These are phyloP conservation scores for Matsumyia berberina DNA, from an alignment of 2,888 invertebrate species.

Conservation along the genomic window DNA sequence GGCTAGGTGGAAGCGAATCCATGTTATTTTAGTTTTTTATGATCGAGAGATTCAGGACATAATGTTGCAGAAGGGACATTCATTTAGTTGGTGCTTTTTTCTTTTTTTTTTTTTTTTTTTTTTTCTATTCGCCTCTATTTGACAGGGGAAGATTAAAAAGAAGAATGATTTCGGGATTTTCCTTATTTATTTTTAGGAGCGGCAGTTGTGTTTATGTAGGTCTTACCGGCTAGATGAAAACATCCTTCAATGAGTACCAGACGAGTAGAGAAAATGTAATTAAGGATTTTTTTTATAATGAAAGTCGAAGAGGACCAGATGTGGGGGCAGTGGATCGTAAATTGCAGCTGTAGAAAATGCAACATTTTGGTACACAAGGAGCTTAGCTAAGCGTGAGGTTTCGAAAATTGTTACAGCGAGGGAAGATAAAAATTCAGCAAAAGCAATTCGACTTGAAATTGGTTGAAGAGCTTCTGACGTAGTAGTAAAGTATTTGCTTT, in stretches of 20 bases:
- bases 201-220: conserved; percentile 8
- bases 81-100: conserved; percentile 37
- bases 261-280: background rate
- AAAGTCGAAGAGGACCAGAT: background rate
- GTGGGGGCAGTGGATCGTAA: background rate
- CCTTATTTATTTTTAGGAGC: background rate
- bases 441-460: no score
- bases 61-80: conserved; percentile 73
- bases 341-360: background rate
- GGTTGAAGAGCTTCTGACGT: no score
- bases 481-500: no score
- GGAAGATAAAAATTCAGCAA: no score
- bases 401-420: no score
- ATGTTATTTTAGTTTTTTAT: conserved; percentile 61
- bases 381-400: no score
- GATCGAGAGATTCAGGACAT: conserved; percentile 59
- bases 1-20: conserved; percentile 14
- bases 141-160: conserved; percentile 43
- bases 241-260: conserved; percentile 4
- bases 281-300: background rate
- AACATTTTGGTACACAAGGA: no score
- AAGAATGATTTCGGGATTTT: conserved; percentile 29
- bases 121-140: conserved; percentile 7
- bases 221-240: background rate
- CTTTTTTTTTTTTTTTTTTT: conserved; percentile 24